Base-by-base conservation (phyloP, 23 tunicate species). In the Trididemnum miniatum region DNA sequence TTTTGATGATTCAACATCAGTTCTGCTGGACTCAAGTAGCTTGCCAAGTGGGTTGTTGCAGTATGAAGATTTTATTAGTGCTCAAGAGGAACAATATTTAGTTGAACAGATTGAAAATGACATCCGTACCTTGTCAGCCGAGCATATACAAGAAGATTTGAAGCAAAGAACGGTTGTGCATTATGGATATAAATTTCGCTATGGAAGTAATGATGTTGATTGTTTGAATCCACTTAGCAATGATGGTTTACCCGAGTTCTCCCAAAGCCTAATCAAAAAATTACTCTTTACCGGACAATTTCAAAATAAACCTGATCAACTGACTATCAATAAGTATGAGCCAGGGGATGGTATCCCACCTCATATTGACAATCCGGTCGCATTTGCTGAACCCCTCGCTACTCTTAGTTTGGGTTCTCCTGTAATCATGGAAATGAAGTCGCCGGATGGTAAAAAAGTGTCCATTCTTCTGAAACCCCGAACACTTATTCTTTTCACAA, bases 261-360 rank as follows among this genome's bases (percentile, higher is more conserved):
- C 84, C 25, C 78, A 82, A 0, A 34, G 20, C 2, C 1, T 86
- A 34, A 20, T 88, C 33, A 72, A 84, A 5, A 66, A 65, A 54
- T 26, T 95, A 0, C 40, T 89, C 23, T 3, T 44, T 0, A 40
- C 72, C 0, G 82, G 83, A 24, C 31, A 80, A 1, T 33, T 82
- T 3, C 3, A 24, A 22, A 7, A 44, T 9, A 38, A 76, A 39
- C 92, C 96, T 20, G 95, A 96, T 76, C 99, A 96, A 77, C 50
- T 89, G 26, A 96, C 99, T 22, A 83, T 93, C 36, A 96, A 96
- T 72, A 91, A 59, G 31, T 96, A 96, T 57, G 77, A 87, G 0
- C 97, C 99, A 35, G 99, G 99, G 0, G 94, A 96, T 51, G 99
- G 99, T 5, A 96, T 96, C 51, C 97, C 99, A 3, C 87, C 85